Conservation (phyloP, 2,888 invertebrate species). For the Notodonta ziczac region DNA sequence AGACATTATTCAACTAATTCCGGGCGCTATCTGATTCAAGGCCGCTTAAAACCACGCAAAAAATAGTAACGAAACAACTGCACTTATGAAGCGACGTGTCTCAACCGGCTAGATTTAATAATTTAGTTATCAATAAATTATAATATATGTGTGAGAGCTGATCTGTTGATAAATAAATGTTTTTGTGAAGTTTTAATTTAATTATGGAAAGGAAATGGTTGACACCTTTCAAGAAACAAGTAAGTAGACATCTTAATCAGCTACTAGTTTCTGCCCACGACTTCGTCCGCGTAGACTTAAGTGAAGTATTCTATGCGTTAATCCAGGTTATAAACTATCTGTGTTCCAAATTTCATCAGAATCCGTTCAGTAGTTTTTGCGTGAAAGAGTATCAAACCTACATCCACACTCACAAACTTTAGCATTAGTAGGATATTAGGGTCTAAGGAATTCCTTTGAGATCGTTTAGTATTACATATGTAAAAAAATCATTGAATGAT, state of each 20-base stretch:
- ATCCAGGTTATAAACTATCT: too few species aligned
- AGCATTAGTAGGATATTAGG: too few species aligned
- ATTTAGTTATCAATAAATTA: not conserved
- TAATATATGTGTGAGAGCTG: not conserved
- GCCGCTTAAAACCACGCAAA: not conserved
- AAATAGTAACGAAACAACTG: not conserved
- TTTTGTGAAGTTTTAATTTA: not conserved
- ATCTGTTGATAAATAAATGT: not conserved
- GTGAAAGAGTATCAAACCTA: too few species aligned
- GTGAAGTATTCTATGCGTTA: too few species aligned
- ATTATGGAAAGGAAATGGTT: conserved; percentile 15
- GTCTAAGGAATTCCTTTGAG: too few species aligned
- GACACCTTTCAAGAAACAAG: conserved; percentile 26
- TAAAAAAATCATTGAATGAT: not conserved
- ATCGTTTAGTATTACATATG: too few species aligned
- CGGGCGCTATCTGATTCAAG: not conserved
- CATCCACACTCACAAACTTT: too few species aligned
- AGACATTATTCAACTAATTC: not conserved
- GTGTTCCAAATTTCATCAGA: too few species aligned
- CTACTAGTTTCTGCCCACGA: too few species aligned
- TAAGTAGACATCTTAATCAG: conserved; percentile 7
- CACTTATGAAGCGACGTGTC: not conserved
- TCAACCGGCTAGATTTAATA: not conserved
- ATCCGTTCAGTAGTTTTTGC: too few species aligned
- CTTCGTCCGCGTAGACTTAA: too few species aligned